These are phyloP conservation scores for Lepidurus apus DNA, from an alignment of 1,140 invertebrate genomes.

Conservation along the genomic window DNA sequence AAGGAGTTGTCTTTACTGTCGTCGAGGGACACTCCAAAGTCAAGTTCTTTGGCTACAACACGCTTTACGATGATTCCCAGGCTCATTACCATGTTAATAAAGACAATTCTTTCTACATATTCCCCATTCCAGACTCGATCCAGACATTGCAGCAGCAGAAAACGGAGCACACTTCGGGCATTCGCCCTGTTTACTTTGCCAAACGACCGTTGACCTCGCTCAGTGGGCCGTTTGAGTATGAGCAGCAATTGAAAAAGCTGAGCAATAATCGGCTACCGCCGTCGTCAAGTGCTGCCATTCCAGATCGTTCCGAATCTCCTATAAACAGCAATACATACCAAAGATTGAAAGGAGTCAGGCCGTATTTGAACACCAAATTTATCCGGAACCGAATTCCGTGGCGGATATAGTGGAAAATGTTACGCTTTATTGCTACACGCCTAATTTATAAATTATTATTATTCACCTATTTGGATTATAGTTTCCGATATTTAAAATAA, in stretches of 20 bases:
- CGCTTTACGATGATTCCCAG: constrained; percentile 23
- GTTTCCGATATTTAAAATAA: no score
- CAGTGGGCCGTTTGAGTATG: background rate
- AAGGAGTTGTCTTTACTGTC: constrained; percentile 31
- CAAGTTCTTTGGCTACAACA: constrained; percentile 30
- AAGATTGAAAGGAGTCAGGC: background rate
- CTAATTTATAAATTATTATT: background rate
- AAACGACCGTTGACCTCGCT: constrained; percentile 23
- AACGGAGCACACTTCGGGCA: background rate
- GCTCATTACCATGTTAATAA: background rate
- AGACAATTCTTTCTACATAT: constrained; percentile 14
- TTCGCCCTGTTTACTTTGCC: constrained; percentile 23
- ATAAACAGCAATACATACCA: background rate
- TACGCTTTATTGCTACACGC: background rate
- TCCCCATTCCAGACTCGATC: background rate
- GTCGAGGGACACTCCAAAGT: constrained; percentile 31
- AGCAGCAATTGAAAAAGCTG: background rate
- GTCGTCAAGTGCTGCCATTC: background rate
- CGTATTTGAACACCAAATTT: constrained; percentile 14
- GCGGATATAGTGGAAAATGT: background rate
- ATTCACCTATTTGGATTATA: no score
- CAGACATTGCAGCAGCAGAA: constrained; percentile 3
- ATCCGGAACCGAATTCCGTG: background rate
- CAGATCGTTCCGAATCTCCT: background rate
- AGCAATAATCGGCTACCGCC: background rate